Evolutionary conservation across 2,888 invertebrate species (phyloP), one percentile per base, ranked within the genome.

Genomic region (Diloba caeruleocephala): DNA sequence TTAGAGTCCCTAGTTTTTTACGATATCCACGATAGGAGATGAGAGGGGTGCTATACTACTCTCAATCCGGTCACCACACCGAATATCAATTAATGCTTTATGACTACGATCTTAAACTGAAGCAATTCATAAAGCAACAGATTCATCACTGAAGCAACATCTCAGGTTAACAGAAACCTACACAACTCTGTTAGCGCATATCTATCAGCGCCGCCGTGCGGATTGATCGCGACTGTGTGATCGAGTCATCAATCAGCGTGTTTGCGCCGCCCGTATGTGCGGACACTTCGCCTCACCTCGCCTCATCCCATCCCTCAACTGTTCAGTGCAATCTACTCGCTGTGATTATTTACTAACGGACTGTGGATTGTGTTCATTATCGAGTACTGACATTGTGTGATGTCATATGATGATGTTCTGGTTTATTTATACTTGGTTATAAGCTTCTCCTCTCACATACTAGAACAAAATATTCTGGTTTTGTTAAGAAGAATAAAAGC

Each of bases 231-330:
- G 38, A 15, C 33, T 13, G 37, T 50, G 61, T 44, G 71, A 70
- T 73, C 71, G 51, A 43, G 57, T 66, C 59, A 71, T 73, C 74
- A 71, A 55, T 71, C 67, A 70, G 49, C n/a, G 34, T 59, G 71
- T 59, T 57, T 73, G 55, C 55, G 13, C 31, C 37, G 45, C 72
- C 71, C 71, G 67, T 71, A 71, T 71, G 73, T 71, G 71, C 45
- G 32, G 48, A 68, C 39, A 2, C 28, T 14, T 9, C 38, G n/a
- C 25, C 29, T 17, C 4, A n/a, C 19, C 15, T 4, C 14, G 1
- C 28, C 19, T 13, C 32, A 6, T 25, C 37, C 25, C 21, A 8
- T 14, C 28, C 13, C 25, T 25, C 52, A 44, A 36, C 58, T 34
- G 58, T 39, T n/a, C 71, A 26, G 21, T 54, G 59, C 52, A 36